Evolutionary conservation across 2,888 invertebrate genomes (phyloP).

Genomic region (Dendrolimus pini): DNA sequence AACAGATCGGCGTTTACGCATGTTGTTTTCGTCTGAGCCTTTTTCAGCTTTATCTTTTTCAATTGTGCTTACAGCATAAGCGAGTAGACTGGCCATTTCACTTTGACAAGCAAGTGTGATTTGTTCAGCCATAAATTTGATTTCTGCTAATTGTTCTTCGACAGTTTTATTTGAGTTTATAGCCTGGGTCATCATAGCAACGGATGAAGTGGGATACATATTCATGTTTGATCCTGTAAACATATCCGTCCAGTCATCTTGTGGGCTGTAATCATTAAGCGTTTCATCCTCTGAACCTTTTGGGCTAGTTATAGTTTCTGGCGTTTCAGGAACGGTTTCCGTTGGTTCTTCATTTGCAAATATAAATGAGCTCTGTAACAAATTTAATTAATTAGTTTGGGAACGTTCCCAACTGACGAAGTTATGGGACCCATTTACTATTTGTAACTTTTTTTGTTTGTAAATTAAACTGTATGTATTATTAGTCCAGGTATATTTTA

Average conservation of each 20-base stretch:
- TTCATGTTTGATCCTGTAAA: slow-evolving; percentile 29
- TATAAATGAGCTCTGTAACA: slow-evolving; percentile 40
- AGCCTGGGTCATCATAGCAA: slow-evolving; percentile 48
- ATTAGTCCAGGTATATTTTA: background rate
- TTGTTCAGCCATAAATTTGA: slow-evolving; percentile 50
- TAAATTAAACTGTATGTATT: too few species aligned
- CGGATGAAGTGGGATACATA: slow-evolving; percentile 40
- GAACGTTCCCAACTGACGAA: too few species aligned
- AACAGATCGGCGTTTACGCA: slow-evolving; percentile 45
- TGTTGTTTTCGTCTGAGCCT: slow-evolving; percentile 25
- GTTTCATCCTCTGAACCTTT: slow-evolving; percentile 24
- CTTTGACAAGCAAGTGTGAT: slow-evolving; percentile 46
- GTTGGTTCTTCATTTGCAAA: slow-evolving; percentile 24
- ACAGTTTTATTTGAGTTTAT: slow-evolving; percentile 41
- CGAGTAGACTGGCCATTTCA: slow-evolving; percentile 51
- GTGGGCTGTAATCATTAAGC: slow-evolving; percentile 26
- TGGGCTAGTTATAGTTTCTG: slow-evolving; percentile 19
- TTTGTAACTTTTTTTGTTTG: too few species aligned
- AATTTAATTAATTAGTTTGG: slow-evolving; percentile 4
- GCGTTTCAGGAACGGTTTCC: slow-evolving; percentile 18
- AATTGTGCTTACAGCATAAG: slow-evolving; percentile 34
- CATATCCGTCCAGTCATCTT: slow-evolving; percentile 47
- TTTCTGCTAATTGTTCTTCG: slow-evolving; percentile 58
- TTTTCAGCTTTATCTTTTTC: slow-evolving; percentile 30
- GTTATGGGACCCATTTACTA: too few species aligned